Conservation (phyloP, 2,113 vertebrate genomes). For the Python bivittatus region DNA sequence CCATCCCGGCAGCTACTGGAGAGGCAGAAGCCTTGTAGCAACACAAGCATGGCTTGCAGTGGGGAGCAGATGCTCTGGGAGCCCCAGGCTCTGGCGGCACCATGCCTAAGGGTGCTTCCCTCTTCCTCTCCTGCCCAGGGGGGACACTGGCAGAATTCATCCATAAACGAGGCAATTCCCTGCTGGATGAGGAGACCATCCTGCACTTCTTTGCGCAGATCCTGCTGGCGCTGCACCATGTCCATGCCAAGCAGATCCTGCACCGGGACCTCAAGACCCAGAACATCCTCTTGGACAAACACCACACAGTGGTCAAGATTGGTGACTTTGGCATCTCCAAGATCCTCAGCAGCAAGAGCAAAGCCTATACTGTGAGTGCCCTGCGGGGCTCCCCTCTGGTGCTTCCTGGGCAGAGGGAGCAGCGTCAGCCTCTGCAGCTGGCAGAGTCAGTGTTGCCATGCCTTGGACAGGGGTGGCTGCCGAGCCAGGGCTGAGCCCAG, state of each 20-base stretch:
- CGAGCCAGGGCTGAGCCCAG: too few relatives aligned
- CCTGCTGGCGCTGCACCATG: conserved; percentile 91
- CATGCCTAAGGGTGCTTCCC: not conserved
- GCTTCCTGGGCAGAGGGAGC: not conserved
- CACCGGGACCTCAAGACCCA: conserved; percentile 98
- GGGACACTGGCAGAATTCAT: conserved; percentile 96
- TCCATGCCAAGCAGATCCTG: conserved; percentile 95
- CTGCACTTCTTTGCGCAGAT: conserved; percentile 99
- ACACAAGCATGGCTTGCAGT: not conserved
- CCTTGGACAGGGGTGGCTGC: too few relatives aligned
- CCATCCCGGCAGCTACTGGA: not conserved
- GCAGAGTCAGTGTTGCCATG: too few relatives aligned
- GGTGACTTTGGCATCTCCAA: conserved; percentile 99
- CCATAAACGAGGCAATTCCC: conserved; percentile 94
- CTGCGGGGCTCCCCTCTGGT: not conserved
- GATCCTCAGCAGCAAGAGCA: conserved; percentile 99
- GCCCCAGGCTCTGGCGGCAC: not conserved
- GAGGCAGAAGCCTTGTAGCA: too few relatives aligned
- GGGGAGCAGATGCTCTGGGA: not conserved
- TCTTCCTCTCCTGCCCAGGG: conserved; percentile 71
- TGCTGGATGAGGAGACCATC: conserved; percentile 96
- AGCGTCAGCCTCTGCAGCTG: too few relatives aligned
- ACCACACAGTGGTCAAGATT: conserved; percentile 96
- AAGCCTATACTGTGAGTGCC: conserved; percentile 90
- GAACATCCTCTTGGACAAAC: conserved; percentile 97